Evolutionary conservation across 2,888 invertebrate genomes (phyloP).

Genomic region (Unio delphinus): DNA sequence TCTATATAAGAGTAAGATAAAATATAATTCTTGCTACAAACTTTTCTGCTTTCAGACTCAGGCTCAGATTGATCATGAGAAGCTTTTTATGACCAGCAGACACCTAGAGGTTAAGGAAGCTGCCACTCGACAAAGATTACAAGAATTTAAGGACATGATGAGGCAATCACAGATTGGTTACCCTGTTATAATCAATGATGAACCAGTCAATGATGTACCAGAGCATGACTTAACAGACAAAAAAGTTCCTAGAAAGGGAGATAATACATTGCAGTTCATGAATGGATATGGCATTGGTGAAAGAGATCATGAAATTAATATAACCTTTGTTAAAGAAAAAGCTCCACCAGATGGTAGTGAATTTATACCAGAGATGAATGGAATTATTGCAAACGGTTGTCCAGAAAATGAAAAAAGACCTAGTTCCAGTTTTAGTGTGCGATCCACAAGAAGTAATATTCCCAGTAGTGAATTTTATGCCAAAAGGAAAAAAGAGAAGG

Average conservation of each 20-base stretch:
- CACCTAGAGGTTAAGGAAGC: conserved; percentile 60
- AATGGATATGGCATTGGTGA: conserved; percentile 11
- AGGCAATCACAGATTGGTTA: conserved; percentile 10
- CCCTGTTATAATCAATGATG: neutral
- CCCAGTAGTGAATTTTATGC: conserved; percentile 42
- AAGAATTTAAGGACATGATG: conserved; percentile 59
- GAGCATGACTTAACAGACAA: neutral
- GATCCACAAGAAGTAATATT: conserved; percentile 17
- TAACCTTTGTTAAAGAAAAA: too few species aligned
- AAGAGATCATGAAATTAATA: neutral
- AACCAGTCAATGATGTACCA: too few species aligned
- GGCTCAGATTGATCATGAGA: conserved; percentile 50
- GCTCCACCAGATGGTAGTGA: too few species aligned
- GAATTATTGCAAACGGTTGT: conserved; percentile 1
- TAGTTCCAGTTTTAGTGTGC: conserved; percentile 6
- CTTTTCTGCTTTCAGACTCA: conserved; percentile 39
- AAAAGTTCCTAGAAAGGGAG: neutral
- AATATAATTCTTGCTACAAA: too few species aligned
- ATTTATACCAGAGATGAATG: conserved; percentile 7
- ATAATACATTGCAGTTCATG: conserved; percentile 4
- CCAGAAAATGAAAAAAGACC: conserved; percentile 1
- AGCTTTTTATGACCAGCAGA: conserved; percentile 45
- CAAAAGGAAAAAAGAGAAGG: conserved; percentile 35
- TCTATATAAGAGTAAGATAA: too few species aligned
- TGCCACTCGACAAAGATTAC: conserved; percentile 63